A percentile compares a stretch with the other conserved stretches of the same genome.
These are phyloP conservation scores for Peromyscus eremicus DNA, from an alignment of 2,797 vertebrate genomes.

Conservation along the genomic window DNA sequence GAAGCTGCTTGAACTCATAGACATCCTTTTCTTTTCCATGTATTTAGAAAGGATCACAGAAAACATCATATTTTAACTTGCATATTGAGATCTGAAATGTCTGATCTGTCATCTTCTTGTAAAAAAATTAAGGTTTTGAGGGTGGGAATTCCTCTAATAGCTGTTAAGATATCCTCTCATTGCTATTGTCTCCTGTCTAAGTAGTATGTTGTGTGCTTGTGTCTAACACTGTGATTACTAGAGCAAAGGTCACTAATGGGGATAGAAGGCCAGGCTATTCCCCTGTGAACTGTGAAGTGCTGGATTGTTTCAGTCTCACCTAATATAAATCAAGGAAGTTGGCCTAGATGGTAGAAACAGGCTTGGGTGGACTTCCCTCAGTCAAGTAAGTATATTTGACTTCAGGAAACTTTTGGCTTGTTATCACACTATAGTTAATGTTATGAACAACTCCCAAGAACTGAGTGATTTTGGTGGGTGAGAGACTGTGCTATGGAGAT, in stretches of 20 bases:
- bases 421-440: background rate
- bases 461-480: background rate
- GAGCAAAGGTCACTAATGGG: background rate
- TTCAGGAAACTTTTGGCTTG: background rate
- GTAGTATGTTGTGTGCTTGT: background rate
- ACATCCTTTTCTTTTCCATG: background rate
- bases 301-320: background rate
- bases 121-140: background rate
- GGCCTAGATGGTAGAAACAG: background rate
- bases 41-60: background rate
- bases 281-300: background rate
- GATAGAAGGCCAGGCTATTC: background rate
- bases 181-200: background rate
- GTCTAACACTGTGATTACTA: too few species aligned
- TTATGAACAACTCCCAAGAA: background rate
- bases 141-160: background rate
- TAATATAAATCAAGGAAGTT: background rate
- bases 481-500: background rate
- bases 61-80: background rate
- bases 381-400: background rate
- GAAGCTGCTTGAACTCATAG: too few species aligned
- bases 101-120: constrained; percentile 1
- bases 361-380: background rate
- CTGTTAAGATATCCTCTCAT: background rate
- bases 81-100: background rate